Base-by-base conservation (phyloP, 2,113 vertebrate species). In the Alligator sinensis region DNA sequence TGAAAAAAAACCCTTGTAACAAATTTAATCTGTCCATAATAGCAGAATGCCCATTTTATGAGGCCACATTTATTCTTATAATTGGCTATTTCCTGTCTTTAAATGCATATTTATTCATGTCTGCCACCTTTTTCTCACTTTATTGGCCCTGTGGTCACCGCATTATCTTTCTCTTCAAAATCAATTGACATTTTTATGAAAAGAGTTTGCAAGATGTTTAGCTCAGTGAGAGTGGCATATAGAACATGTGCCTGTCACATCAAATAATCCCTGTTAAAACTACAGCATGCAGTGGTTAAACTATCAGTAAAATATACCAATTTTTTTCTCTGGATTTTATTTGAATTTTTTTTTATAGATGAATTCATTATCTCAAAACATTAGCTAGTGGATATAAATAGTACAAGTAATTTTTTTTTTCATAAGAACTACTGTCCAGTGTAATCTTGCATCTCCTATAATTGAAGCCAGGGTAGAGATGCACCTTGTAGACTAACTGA, bases 21-120 rank as follows among this genome's bases (percentile, higher is more conserved):
- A 91, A 85, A 90, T 91, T 81, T 88, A 76, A 77, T 95, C 80
- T 94, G 47, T 61, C n/a, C 61, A 38, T 88, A 54, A 77, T 89
- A 80, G 25, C 78, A 24, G 22, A 70, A 38, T 2, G 4, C 75
- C 16, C 13, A 9, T 68, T 95, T 96, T 93, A 79, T 27, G 16
- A 85, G 88, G 38, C 59, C 4, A 2, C 62, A 61, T 95, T 95
- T 95, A 88, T 72, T 96, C 93, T 91, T 70, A 4, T 96, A 97
- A 97, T 97, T 97, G 94, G 75, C 94, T 96, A 57, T 95, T 97
- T 96, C 92, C 80, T 96, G 30, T 91, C 80, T 88, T 97, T 95
- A 97, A 98, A 96, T 91, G 82, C 76, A 93, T 97, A 88, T 98
- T 96, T 96, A 86, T 96, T 97, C 87, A 79, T 93, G 63, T 83